Evolutionary conservation across 2,797 vertebrate species (phyloP).

Genomic region (Darevskia mixta): DNA sequence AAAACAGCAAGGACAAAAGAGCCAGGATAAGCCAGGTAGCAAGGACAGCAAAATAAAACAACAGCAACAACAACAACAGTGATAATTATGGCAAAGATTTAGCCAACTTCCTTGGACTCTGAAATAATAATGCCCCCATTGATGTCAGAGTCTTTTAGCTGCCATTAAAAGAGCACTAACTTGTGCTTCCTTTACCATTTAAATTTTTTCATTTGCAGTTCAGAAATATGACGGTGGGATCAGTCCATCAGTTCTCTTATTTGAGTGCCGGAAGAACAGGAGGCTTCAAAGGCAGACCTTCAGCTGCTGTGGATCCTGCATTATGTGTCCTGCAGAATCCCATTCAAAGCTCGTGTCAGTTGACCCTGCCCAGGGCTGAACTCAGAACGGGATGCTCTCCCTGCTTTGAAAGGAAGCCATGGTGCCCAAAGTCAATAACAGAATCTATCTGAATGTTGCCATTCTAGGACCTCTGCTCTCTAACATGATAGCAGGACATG

Average conservation of each 20-base stretch:
- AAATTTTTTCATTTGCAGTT: background rate
- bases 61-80: too few relatives aligned
- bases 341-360: background rate
- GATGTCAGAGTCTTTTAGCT: background rate
- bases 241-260: background rate
- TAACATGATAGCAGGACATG: background rate
- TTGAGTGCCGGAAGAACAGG: background rate
- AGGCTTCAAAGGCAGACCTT: background rate
- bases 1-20: background rate
- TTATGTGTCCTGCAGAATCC: background rate
- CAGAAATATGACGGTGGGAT: background rate
- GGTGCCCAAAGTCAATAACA: too few relatives aligned
- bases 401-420: background rate
- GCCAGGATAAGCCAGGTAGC: background rate
- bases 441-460: too few relatives aligned
- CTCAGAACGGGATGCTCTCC: background rate
- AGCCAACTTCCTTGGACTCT: background rate
- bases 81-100: too few relatives aligned
- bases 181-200: background rate
- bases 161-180: background rate
- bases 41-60: too few relatives aligned
- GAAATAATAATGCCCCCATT: background rate
- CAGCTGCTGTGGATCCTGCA: background rate
- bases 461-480: background rate
- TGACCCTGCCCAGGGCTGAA: background rate